phyloP scores from a whole-genome alignment of 2,113 vertebrate species.

The Nycticebus coucang region DNA sequence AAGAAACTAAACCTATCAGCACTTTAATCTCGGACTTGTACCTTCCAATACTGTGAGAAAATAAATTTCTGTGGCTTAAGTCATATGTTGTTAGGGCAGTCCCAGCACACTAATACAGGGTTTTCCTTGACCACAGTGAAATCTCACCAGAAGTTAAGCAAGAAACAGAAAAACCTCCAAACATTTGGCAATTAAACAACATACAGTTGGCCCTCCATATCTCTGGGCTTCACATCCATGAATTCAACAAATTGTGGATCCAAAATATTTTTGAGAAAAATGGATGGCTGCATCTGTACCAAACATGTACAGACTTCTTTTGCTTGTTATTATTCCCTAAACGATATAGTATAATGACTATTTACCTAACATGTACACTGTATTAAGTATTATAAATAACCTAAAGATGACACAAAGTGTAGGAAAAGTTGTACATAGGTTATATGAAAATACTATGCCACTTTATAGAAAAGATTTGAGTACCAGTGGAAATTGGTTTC shows the following conservation, averaged over 20 bases:
- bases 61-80: not conserved
- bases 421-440: not conserved
- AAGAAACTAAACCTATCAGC: not conserved
- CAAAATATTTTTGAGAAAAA: not conserved
- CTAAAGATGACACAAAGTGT: not conserved
- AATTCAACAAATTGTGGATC: not conserved
- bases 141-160: not conserved
- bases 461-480: not conserved
- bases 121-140: not conserved
- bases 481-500: not conserved
- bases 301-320: not conserved
- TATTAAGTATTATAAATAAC: not conserved
- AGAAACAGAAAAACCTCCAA: not conserved
- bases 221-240: not conserved
- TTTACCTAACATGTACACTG: not conserved
- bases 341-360: not conserved
- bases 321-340: not conserved
- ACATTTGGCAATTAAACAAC: not conserved
- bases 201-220: not conserved
- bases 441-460: not conserved
- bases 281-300: not conserved
- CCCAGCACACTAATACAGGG: not conserved
- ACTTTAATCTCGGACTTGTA: not conserved
- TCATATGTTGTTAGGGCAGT: not conserved
- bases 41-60: not conserved